Evolutionary conservation across 2,888 invertebrate genomes (phyloP), one percentile per base, ranked within the genome.

Genomic region (Rhaphigaster nebulosa): DNA sequence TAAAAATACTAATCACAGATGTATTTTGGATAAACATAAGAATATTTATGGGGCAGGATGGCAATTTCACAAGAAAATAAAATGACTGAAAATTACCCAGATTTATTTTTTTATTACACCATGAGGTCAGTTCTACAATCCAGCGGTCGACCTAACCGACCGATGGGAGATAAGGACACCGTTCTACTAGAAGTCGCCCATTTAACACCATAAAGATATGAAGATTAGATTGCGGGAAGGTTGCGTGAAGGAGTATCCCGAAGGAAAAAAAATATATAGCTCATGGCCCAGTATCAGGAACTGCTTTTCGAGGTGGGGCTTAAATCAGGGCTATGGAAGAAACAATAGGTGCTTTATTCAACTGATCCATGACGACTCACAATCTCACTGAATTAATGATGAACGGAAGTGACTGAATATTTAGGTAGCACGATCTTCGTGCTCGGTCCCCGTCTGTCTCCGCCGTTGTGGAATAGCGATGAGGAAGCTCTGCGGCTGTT

Each of bases 181-280:
- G 26, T 84, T 84, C 45, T 84, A 84, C 45, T 84, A 84, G 84
- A 84, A 84, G 84, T 84, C 84, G 84, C 45, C 84, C 84, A 84
- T 84, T 84, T 84, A 84, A 54, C 87, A 54, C 88, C 52, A 65
- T 65, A 76, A 80, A 84, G 76, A 65, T 65, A 41, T 54, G 88
- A 34, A 38, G 41, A 56, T 50, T 87, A 50, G 90, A 65, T 41
- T 56, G 88, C 41, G 88, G 60, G 88, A 45, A 88, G 80, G 65
- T 52, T 90, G 87, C 76, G 87, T 87, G 87, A 88, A 56, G 76
- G 80, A 60, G 38, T 88, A 50, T 88, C 45, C 29, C n/a, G 26
- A 34, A 65, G 45, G 34, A 38, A 38, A 56, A 60, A 54, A 65
- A 38, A 45, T 65, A 34, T 45, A 52, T 60, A 29, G 60, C 60